These are phyloP conservation scores for Magallana gigas DNA, from an alignment of 1,140 invertebrate genomes.

Conservation along the genomic window DNA sequence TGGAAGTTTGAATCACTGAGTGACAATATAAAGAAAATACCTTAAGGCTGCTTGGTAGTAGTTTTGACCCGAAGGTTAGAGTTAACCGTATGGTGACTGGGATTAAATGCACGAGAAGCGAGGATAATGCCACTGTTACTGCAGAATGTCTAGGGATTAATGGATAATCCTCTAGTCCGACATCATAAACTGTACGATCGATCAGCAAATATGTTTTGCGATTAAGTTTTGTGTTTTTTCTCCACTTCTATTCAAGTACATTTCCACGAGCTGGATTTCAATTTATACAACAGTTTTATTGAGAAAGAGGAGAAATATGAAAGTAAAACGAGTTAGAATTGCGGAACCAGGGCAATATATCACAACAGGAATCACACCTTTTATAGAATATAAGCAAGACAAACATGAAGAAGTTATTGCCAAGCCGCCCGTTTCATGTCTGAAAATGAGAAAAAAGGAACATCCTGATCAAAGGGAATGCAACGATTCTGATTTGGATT, in stretches of 20 bases:
- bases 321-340: conserved; percentile 2
- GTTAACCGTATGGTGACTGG: conserved; percentile 13
- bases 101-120: conserved; percentile 8
- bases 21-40: background rate
- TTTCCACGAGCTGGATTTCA: no score
- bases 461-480: no score
- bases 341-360: background rate
- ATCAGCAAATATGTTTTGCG: conserved; percentile 12
- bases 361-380: background rate
- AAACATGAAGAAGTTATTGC: background rate
- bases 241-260: no score
- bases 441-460: background rate
- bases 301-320: background rate
- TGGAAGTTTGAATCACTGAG: background rate
- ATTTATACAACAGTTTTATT: no score
- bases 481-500: no score
- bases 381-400: background rate
- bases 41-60: background rate
- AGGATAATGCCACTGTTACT: conserved; percentile 18
- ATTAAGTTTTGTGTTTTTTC: background rate
- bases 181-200: conserved; percentile 19
- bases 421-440: background rate
- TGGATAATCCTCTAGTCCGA: conserved; percentile 5
- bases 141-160: background rate
- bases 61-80: background rate